Evolutionary conservation across 2,113 vertebrate genomes (phyloP).

Genomic region (Centropristis striata): DNA sequence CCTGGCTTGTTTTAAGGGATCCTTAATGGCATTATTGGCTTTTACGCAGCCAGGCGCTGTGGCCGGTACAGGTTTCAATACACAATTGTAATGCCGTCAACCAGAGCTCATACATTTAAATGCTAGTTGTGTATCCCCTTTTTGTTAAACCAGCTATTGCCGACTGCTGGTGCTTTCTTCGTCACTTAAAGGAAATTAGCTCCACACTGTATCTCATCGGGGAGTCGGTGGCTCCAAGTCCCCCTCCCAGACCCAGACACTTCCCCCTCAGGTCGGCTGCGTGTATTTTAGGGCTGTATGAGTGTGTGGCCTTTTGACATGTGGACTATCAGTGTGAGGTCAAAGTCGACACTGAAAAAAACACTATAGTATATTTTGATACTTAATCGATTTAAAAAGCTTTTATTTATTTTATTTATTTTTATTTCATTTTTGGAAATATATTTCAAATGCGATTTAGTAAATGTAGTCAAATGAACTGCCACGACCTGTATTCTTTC

Average conservation of each 20-base stretch:
- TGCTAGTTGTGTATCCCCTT: slow-evolving; percentile 66
- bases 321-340: slow-evolving; percentile 34
- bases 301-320: slow-evolving; percentile 72
- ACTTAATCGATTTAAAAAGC: background rate
- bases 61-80: slow-evolving; percentile 31
- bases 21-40: slow-evolving; percentile 48
- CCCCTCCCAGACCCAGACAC: slow-evolving; percentile 9
- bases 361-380: background rate
- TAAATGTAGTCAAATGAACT: background rate
- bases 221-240: slow-evolving; percentile 59
- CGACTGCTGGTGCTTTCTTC: slow-evolving; percentile 55
- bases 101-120: slow-evolving; percentile 70
- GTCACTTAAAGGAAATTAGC: slow-evolving; percentile 70
- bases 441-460: background rate
- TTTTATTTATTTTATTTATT: background rate
- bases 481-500: background rate
- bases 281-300: slow-evolving; percentile 63
- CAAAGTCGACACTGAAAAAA: background rate
- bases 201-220: slow-evolving; percentile 65
- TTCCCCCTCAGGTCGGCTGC: slow-evolving; percentile 56
- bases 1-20: slow-evolving; percentile 39
- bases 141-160: slow-evolving; percentile 26
- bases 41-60: slow-evolving; percentile 45
- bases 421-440: background rate
- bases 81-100: slow-evolving; percentile 63